Evolutionary conservation across 2,888 invertebrate species (phyloP), one percentile per base, ranked within the genome.

Genomic region (Drosophila maculinotata): DNA sequence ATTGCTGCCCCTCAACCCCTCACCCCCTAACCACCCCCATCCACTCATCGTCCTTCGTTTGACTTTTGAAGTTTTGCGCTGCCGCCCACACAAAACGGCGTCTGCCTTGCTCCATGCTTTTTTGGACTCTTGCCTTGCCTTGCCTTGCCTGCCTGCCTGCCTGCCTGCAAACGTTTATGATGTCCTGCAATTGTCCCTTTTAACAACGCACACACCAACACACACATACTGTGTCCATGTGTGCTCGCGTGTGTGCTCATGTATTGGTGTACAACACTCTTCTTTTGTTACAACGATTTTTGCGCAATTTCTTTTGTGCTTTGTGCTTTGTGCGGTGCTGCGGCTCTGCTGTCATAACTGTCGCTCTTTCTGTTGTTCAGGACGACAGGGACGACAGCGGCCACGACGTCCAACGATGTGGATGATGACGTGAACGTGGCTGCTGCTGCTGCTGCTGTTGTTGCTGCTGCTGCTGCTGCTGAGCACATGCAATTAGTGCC

Each of bases 401-500:
- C 35, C 33, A 56, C 42, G 28, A 45, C 38, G 56, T 38, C 39
- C 52, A 41, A 58, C 44, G 48, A 47, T 30, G 57, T 48, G 60
- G 39, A 52, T 51, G 31, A 58, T 47, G 71, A 53, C 35, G 54
- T 59, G 67, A 36, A 38, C 60, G 60, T 57, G 53, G 65, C 68
- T 49, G 72, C 31, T 38, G 20, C 10, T 36, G 17, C 10, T 20
- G 10, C 44, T 44, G 57, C 42, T 42, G 26, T 47, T 65, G 44
- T 47, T 65, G 44, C 58, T 68, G 65, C 70, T 73, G 62, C 66
- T 78, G 57, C 53, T 67, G 76, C 57, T 64, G 67, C 64, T 74
- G 77, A 84, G 87, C 84, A 83, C 71, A 86, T 84, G 89, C 89
- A 89, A 89, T 89, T 89, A 89, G 89, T 89, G 89, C 88, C 89